A percentile compares a stretch with the other conserved stretches of the same genome.
Evolutionary conservation across 2,888 invertebrate species (phyloP).

Genomic region (Helleia helle): DNA sequence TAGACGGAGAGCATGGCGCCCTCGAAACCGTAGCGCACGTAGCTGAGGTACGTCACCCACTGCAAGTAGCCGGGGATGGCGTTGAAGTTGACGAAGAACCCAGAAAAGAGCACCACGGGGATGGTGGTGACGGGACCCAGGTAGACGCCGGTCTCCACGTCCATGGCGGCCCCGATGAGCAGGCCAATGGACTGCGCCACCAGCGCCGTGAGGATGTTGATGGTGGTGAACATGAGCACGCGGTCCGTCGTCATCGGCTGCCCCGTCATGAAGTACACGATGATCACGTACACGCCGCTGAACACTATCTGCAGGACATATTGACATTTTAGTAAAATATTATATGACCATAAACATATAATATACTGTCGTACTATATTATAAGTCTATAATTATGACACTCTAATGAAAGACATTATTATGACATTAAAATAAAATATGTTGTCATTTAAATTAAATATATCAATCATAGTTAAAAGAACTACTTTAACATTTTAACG

Average conservation of each 20-base stretch:
- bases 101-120: conserved; percentile 93
- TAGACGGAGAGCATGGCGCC: conserved; percentile 94
- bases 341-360: neutral
- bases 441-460: no score
- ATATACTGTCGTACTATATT: no score
- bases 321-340: no score
- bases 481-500: no score
- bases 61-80: conserved; percentile 91
- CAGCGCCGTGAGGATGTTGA: conserved; percentile 86
- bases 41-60: conserved; percentile 93
- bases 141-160: conserved; percentile 85
- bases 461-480: no score
- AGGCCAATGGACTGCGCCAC: conserved; percentile 95
- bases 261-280: conserved; percentile 96
- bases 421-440: no score
- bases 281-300: conserved; percentile 88
- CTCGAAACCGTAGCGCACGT: conserved; percentile 92
- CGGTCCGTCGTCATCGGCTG: conserved; percentile 93
- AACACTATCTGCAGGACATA: conserved; percentile 79
- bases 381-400: no score
- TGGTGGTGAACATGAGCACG: conserved; percentile 84
- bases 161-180: conserved; percentile 93
- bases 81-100: conserved; percentile 94
- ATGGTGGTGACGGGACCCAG: conserved; percentile 92
- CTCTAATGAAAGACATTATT: no score